These are phyloP conservation scores for Eriosoma lanigerum DNA, from an alignment of 1,140 invertebrate genomes.

Conservation along the genomic window DNA sequence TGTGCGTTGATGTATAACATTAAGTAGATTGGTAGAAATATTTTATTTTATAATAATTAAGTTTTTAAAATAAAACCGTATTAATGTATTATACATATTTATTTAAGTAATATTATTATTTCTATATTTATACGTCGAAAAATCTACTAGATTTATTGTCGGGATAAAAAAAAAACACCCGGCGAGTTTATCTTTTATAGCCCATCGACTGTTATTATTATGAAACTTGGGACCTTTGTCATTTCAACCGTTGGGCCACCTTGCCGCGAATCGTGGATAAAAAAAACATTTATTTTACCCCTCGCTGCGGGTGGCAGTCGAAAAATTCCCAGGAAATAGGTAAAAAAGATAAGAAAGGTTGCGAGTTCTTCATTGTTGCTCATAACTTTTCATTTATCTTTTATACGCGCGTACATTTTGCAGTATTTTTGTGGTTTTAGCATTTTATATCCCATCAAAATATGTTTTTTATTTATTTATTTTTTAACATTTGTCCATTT, in stretches of 20 bases:
- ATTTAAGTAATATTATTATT: too few species aligned
- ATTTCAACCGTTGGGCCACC: background rate
- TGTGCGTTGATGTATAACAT: too few species aligned
- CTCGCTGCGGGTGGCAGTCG: background rate
- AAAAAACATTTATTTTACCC: background rate
- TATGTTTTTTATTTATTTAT: background rate
- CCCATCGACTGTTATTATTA: background rate
- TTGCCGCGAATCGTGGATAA: background rate
- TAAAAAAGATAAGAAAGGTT: constrained; percentile 27
- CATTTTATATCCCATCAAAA: background rate
- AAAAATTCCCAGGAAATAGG: constrained; percentile 2
- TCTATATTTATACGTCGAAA: too few species aligned
- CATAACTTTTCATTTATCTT: constrained; percentile 41
- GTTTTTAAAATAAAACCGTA: background rate
- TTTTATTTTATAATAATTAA: background rate
- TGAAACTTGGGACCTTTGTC: background rate
- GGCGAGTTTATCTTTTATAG: constrained; percentile 29
- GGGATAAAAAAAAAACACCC: background rate
- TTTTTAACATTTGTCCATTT: background rate
- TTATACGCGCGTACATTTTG: background rate
- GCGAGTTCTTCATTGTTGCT: constrained; percentile 1
- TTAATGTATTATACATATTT: background rate
- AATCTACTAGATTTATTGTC: constrained; percentile 7
- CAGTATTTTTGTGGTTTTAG: constrained; percentile 8
- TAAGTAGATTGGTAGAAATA: too few species aligned